Evolutionary conservation across 2,888 invertebrate species (phyloP).

Genomic region (Cetonia aurata): DNA sequence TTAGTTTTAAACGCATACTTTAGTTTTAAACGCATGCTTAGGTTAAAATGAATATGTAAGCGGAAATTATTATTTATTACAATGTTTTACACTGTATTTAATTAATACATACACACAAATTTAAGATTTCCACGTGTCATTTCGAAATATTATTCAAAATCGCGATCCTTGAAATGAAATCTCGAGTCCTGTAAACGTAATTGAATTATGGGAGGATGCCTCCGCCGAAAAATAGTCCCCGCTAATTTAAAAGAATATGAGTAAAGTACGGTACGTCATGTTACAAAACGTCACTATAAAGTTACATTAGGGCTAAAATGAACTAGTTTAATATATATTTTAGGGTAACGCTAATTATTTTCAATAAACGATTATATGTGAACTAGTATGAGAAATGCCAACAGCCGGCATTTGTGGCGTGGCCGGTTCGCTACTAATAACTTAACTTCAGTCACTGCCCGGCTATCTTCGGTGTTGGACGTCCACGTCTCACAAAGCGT

Average conservation of each 20-base stretch:
- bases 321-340: slow-evolving; percentile 8
- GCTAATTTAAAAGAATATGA: background rate
- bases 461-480: slow-evolving; percentile 60
- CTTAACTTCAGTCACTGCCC: slow-evolving; percentile 59
- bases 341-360: background rate
- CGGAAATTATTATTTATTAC: no score
- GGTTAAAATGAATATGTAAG: no score
- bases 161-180: no score
- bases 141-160: no score
- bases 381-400: background rate
- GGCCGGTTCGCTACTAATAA: background rate
- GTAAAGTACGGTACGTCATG: slow-evolving; percentile 24
- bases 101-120: no score
- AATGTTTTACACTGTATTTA: no score
- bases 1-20: no score
- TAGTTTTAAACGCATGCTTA: no score
- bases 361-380: background rate
- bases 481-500: slow-evolving; percentile 56
- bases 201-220: background rate
- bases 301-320: background rate
- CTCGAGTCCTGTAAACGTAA: no score
- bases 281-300: background rate
- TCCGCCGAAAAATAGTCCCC: slow-evolving; percentile 8
- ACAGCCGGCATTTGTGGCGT: slow-evolving; percentile 32
- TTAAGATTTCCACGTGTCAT: no score